Evolutionary conservation across 2,113 vertebrate genomes (phyloP), one percentile per base, ranked within the genome.

Genomic region (Bettongia penicillata): DNA sequence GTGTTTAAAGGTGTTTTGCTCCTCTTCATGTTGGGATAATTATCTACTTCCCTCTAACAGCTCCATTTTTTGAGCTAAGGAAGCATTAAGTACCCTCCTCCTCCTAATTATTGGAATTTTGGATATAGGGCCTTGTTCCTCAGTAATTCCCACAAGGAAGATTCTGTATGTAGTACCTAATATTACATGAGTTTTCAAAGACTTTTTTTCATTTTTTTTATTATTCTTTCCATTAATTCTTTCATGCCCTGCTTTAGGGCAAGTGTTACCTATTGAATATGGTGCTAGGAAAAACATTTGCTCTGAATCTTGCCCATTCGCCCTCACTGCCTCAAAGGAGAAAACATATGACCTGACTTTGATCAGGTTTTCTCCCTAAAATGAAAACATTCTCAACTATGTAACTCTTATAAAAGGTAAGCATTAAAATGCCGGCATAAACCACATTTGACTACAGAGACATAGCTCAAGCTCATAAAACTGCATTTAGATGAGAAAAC

Each of bases 221-320:
- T 97, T 97, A 96, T 97, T 98, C 97, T 98, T 98, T 97, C 53
- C 94, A n/a, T 97, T 96, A 96, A 98, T 94, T 96, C 97, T 97
- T 97, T 98, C 96, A 98, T 97, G 97, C 96, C 95, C 96, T 97
- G 95, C 97, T 98, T 95, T 94, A 96, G 97, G 97, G 97, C 97
- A 98, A 98, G 96, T 98, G 97, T 97, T 98, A 97, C 98, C 98
- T 98, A 98, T 98, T 98, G 98, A 97, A 97, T 96, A 93, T 97
- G 95, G 95, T 94, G 94, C 96, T 96, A 97, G 95, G 91, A 94
- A 98, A 98, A 98, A 97, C 95, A 97, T 98, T 97, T 98, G 96
- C 98, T 98, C 96, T 98, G 97, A 97, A 98, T 96, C 97, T 97
- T 96, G 93, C 97, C 96, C 96, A 97, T 95, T 96, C 96, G 97